Evolutionary conservation across 2,888 invertebrate genomes (phyloP).

Genomic region (Melangyna quadrimaculata): DNA sequence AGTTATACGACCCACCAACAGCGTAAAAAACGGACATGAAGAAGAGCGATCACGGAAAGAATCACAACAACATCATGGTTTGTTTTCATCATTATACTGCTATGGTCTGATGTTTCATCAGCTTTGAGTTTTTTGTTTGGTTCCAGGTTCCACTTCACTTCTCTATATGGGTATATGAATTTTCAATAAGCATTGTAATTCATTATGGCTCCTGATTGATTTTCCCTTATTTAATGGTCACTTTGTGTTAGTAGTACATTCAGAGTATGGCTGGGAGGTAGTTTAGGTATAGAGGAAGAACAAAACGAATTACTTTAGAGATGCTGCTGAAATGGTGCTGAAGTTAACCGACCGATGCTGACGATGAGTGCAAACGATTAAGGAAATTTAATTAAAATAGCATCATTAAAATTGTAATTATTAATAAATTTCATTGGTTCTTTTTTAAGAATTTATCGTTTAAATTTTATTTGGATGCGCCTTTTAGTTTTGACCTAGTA

Average conservation of each 20-base stretch:
- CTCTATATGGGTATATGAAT: constrained; percentile 57
- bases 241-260: constrained; percentile 43
- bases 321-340: constrained; percentile 23
- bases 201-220: constrained; percentile 69
- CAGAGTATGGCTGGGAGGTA: constrained; percentile 24
- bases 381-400: constrained; percentile 64
- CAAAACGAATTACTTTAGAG: constrained; percentile 57
- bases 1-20: constrained; percentile 2
- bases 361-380: constrained; percentile 39
- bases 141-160: constrained; percentile 49
- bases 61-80: constrained; percentile 24
- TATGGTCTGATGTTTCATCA: background rate
- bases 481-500: background rate
- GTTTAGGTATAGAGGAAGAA: constrained; percentile 16
- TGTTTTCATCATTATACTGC: constrained; percentile 32
- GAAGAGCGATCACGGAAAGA: constrained; percentile 13
- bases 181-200: constrained; percentile 68
- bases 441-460: background rate
- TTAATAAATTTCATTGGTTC: background rate
- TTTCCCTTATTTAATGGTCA: constrained; percentile 67
- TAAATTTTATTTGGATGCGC: background rate
- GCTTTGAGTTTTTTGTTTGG: constrained; percentile 9
- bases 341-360: background rate
- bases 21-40: background rate
- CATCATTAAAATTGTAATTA: background rate